A percentile compares a stretch with the other conserved stretches of the same genome.
Conservation (phyloP, 2,113 vertebrate genomes). For the Cyphomyrus discorhynchus region DNA sequence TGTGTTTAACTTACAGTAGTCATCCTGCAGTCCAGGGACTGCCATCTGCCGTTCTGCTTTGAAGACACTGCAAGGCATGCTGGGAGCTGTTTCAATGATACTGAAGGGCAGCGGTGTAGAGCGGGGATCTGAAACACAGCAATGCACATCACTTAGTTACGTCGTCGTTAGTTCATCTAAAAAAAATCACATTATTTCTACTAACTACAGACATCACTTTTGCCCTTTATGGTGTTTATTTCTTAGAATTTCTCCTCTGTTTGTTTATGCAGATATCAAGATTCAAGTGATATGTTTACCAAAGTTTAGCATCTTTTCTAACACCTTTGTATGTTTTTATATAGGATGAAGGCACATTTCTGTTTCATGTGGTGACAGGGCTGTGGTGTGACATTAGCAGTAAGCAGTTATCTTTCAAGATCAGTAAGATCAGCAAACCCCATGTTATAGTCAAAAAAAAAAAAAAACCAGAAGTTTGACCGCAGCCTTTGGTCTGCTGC, state of each 20-base stretch:
- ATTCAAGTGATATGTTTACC: neutral
- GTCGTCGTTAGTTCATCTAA: neutral
- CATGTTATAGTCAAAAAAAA: neutral
- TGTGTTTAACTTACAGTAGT: conserved; percentile 57
- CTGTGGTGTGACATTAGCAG: neutral
- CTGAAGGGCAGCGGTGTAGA: conserved; percentile 31
- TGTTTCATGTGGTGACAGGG: neutral
- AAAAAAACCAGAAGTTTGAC: neutral
- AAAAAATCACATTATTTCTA: neutral
- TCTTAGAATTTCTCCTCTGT: neutral
- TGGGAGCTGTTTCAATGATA: conserved; percentile 14
- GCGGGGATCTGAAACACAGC: neutral
- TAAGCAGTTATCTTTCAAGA: neutral
- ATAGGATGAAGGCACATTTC: neutral
- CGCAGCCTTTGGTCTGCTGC: neutral
- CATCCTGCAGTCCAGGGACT: conserved; percentile 56
- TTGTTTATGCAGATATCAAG: neutral
- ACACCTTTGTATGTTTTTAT: neutral
- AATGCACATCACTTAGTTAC: neutral
- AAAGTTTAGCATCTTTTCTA: neutral
- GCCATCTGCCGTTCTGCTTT: conserved; percentile 47
- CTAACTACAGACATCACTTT: neutral
- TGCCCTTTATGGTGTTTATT: neutral
- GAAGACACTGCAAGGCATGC: conserved; percentile 10
- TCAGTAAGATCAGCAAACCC: neutral